phyloP scores from a whole-genome alignment of 2,797 vertebrate species.

The Carcharodon carcharias region DNA sequence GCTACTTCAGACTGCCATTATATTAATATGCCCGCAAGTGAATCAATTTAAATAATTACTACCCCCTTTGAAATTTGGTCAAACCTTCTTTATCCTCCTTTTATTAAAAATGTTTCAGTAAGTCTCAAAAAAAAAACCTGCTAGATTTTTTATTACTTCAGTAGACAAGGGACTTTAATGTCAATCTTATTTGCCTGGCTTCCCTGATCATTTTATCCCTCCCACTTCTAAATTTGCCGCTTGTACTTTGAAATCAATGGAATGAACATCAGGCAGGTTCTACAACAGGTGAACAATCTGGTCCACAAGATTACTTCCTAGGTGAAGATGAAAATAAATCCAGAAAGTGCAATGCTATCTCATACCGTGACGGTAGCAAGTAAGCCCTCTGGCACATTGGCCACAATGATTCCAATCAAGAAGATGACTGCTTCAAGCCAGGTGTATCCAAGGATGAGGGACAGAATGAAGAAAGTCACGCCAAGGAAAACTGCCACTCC shows the following conservation, averaged over 20 bases:
- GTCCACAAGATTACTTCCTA: too few species aligned
- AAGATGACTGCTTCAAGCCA: slow-evolving; percentile 98
- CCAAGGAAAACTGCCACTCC: slow-evolving; percentile 91
- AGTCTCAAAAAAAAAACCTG: neutral
- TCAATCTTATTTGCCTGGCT: neutral
- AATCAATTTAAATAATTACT: neutral
- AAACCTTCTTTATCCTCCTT: neutral
- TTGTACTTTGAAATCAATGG: neutral
- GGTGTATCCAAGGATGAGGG: slow-evolving; percentile 83
- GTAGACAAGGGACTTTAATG: too few species aligned
- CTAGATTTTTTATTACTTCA: neutral
- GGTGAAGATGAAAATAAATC: neutral
- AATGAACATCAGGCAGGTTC: neutral
- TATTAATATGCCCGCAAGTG: neutral
- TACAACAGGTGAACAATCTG: neutral
- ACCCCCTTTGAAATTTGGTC: neutral
- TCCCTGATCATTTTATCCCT: too few species aligned
- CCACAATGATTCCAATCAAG: slow-evolving; percentile 95
- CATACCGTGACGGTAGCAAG: slow-evolving; percentile 89
- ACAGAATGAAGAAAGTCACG: slow-evolving; percentile 83
- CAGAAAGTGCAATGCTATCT: neutral
- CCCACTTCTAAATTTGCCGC: neutral
- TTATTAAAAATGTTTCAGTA: neutral
- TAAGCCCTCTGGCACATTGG: slow-evolving; percentile 90
- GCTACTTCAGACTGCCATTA: neutral